These are phyloP conservation scores for Andrena bicolor DNA, from an alignment of 2,888 invertebrate genomes.

Conservation along the genomic window DNA sequence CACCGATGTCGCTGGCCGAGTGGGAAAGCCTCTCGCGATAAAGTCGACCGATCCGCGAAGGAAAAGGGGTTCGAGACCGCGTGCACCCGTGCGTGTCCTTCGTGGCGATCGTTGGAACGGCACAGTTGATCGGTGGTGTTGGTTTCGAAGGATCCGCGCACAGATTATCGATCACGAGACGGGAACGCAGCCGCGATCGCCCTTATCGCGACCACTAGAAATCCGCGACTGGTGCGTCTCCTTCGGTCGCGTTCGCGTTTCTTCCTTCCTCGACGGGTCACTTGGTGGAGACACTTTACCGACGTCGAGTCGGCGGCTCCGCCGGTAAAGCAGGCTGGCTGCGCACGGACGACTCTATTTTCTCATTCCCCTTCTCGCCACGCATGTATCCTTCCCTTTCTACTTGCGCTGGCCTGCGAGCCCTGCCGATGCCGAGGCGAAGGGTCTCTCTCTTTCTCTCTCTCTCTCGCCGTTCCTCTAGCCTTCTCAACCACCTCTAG, in stretches of 20 bases:
- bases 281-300: conserved; percentile 55
- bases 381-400: conserved; percentile 17
- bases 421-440: background rate
- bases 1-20: conserved; percentile 21
- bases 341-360: conserved; percentile 51
- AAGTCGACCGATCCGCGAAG: background rate
- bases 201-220: conserved; percentile 67
- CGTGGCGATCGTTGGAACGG: background rate
- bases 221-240: conserved; percentile 65
- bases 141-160: conserved; percentile 43
- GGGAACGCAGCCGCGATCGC: conserved; percentile 51
- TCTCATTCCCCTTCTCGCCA: conserved; percentile 44
- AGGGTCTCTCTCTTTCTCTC: background rate
- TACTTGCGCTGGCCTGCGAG: background rate
- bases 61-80: background rate
- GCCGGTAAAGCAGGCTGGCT: conserved; percentile 59
- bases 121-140: background rate
- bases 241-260: conserved; percentile 34
- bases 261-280: conserved; percentile 58
- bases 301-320: conserved; percentile 45
- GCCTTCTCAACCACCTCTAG: background rate
- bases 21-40: conserved; percentile 10
- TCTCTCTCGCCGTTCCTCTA: background rate
- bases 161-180: conserved; percentile 50
- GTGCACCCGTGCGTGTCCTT: conserved; percentile 6